Evolutionary conservation across 2,888 invertebrate species (phyloP).

Genomic region (Priocnemis perturbator): DNA sequence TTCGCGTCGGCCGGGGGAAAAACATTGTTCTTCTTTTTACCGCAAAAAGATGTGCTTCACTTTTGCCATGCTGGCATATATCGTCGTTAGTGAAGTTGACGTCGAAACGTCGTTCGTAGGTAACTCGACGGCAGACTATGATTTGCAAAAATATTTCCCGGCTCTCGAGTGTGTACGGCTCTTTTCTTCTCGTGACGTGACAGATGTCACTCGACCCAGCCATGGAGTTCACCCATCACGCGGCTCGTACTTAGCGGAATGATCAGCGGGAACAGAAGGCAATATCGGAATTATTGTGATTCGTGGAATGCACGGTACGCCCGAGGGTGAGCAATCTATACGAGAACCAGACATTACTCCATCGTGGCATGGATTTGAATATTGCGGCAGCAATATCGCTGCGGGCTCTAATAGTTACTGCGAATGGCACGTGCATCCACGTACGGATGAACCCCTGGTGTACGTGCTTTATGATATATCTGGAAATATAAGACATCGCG

Average conservation of each 20-base stretch:
- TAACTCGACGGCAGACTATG: slow-evolving; percentile 4
- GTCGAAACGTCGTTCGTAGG: not conserved
- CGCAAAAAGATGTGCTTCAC: no score
- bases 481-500: slow-evolving; percentile 36
- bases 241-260: slow-evolving; percentile 68
- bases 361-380: slow-evolving; percentile 72
- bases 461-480: slow-evolving; percentile 33
- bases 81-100: not conserved
- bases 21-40: no score
- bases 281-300: slow-evolving; percentile 75
- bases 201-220: no score
- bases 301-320: slow-evolving; percentile 62
- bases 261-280: slow-evolving; percentile 71
- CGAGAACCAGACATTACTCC: slow-evolving; percentile 70
- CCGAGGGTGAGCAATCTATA: slow-evolving; percentile 73
- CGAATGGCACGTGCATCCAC: slow-evolving; percentile 64
- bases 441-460: slow-evolving; percentile 42
- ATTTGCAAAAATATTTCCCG: slow-evolving; percentile 11
- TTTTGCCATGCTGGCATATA: not conserved
- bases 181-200: no score
- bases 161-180: no score
- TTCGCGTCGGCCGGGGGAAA: not conserved
- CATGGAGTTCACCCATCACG: slow-evolving; percentile 1
- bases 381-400: slow-evolving; percentile 72
- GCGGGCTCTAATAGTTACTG: slow-evolving; percentile 72